A percentile compares a stretch with the other conserved stretches of the same genome.
Conservation (phyloP, 2,888 invertebrate genomes). For the Tipula unca region DNA sequence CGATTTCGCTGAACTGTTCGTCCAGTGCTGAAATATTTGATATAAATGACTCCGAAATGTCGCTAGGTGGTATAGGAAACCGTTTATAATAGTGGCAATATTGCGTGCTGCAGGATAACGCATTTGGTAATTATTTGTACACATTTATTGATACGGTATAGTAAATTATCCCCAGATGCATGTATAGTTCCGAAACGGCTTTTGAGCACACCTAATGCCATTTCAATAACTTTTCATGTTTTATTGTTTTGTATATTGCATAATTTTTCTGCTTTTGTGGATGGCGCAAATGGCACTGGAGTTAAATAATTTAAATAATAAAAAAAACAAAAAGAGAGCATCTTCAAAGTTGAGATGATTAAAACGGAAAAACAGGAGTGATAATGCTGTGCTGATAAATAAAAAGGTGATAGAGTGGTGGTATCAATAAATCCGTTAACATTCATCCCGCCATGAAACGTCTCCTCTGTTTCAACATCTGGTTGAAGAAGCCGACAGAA, state of each 20-base stretch:
- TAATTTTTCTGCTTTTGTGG: not conserved
- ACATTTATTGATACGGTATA: not conserved
- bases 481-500: no score
- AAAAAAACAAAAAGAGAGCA: no score
- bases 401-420: no score
- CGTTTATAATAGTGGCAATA: not conserved
- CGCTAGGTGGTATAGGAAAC: not conserved
- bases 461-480: no score
- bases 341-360: no score
- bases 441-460: no score
- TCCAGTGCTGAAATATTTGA: not conserved
- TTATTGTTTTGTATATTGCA: not conserved
- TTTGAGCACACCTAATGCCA: not conserved
- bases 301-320: no score
- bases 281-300: not conserved
- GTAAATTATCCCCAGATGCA: not conserved
- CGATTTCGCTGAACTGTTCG: no score
- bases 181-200: not conserved
- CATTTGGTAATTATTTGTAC: not conserved
- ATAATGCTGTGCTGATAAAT: no score
- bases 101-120: not conserved
- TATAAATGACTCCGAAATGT: not conserved
- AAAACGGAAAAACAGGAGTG: no score
- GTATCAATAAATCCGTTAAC: no score
- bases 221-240: not conserved